phyloP scores from a whole-genome alignment of 92 coral and sea anemone species.

The Chrysogorgia sp. region DNA sequence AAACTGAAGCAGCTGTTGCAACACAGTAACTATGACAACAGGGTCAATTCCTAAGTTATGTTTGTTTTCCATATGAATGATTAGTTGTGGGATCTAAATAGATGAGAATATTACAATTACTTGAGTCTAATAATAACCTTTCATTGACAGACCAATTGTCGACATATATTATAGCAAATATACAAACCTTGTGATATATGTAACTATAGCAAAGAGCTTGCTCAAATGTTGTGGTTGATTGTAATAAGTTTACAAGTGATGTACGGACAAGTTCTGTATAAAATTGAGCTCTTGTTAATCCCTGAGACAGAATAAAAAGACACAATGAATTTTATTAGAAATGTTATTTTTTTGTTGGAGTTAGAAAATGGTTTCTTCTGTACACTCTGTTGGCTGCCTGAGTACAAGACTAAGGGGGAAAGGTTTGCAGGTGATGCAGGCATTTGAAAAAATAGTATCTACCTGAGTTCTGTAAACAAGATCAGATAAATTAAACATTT shows the following conservation, averaged over 20 bases:
- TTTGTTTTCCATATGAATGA: conserved; percentile 72
- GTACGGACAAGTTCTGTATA: conserved; percentile 87
- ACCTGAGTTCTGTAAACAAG: conserved; percentile 84
- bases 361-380: too few species aligned
- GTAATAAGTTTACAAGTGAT: conserved; percentile 77
- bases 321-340: too few species aligned
- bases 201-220: conserved; percentile 86
- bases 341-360: too few species aligned
- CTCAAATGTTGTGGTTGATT: conserved; percentile 67
- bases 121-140: neutral
- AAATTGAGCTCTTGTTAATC: conserved; percentile 80
- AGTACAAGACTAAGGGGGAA: too few species aligned
- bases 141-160: neutral
- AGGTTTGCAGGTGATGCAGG: too few species aligned
- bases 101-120: neutral
- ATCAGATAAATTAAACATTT: conserved; percentile 73
- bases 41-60: conserved; percentile 61
- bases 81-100: conserved; percentile 72
- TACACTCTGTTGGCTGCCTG: too few species aligned
- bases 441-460: too few species aligned
- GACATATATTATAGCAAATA: too few species aligned
- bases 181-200: conserved; percentile 73
- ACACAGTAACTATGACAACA: conserved; percentile 64
- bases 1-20: conserved; percentile 81
- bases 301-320: conserved; percentile 61